Percentiles rank a stretch among this genome's conserved stretches.
phyloP scores from a whole-genome alignment of 2,113 vertebrate genomes.

The Empidonax traillii region DNA sequence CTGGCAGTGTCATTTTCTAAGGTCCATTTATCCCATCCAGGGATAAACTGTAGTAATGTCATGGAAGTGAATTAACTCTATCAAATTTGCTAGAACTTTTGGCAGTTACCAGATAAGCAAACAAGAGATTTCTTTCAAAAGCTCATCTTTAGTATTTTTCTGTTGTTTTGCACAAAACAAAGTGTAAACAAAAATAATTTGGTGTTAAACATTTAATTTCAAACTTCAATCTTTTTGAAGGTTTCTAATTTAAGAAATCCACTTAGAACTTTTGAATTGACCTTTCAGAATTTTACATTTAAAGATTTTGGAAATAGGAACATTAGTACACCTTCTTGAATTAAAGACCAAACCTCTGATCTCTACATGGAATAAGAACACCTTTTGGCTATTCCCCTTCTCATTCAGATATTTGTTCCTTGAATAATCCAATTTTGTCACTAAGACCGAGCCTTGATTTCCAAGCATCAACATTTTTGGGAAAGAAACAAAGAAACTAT shows the following conservation, averaged over 20 bases:
- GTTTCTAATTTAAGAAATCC: background rate
- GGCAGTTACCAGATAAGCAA: background rate
- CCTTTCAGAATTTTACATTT: background rate
- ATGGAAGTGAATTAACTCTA: background rate
- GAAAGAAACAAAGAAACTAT: background rate
- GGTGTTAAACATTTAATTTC: background rate
- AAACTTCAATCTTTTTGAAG: background rate
- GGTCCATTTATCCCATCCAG: background rate
- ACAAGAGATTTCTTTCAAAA: background rate
- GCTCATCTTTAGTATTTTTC: background rate
- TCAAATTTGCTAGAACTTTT: background rate
- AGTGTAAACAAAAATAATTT: background rate
- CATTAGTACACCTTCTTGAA: background rate
- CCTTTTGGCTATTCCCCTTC: background rate
- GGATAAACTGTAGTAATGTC: background rate
- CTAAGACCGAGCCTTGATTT: background rate
- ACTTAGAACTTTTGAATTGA: background rate
- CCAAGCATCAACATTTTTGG: background rate
- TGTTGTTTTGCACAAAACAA: background rate
- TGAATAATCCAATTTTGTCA: background rate
- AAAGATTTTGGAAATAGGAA: background rate
- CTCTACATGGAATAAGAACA: background rate
- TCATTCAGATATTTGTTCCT: background rate
- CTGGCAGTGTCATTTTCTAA: slow-evolving; percentile 9
- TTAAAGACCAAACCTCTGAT: background rate